Conservation (phyloP, 2,888 invertebrate genomes). For the Drosophila ustulata region DNA sequence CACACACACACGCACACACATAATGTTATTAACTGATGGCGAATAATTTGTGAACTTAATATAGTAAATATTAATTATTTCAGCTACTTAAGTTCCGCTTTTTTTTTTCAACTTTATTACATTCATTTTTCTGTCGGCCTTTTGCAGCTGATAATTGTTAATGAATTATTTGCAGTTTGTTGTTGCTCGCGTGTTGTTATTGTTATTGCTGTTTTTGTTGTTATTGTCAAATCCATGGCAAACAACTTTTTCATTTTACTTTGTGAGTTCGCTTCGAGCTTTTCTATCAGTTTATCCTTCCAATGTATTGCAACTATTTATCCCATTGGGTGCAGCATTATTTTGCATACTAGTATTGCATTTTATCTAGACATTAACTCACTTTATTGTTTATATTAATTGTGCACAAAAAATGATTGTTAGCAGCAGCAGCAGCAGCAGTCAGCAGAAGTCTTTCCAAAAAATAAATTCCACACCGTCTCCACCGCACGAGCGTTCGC, state of each 20-base stretch:
- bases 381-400: constrained; percentile 33
- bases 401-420: constrained; percentile 9
- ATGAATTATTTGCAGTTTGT: constrained; percentile 47
- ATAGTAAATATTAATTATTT: constrained; percentile 3
- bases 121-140: constrained; percentile 35
- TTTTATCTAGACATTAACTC: constrained; percentile 30
- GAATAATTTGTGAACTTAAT: constrained; percentile 2
- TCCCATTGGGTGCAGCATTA: constrained; percentile 14
- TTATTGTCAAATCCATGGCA: constrained; percentile 62
- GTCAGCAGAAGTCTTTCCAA: constrained; percentile 22
- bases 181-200: constrained; percentile 24
- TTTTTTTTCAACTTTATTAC: constrained; percentile 4
- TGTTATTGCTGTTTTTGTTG: constrained; percentile 38
- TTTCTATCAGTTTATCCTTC: constrained; percentile 25
- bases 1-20: constrained; percentile 4
- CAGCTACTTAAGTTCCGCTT: constrained; percentile 1
- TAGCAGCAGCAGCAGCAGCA: constrained; percentile 11
- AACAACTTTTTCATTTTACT: constrained; percentile 58
- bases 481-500: constrained; percentile 61
- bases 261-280: not conserved
- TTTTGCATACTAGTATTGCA: constrained; percentile 1
- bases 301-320: not conserved
- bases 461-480: constrained; percentile 49
- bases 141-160: constrained; percentile 65
- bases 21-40: constrained; percentile 11